A percentile compares a stretch with the other conserved stretches of the same genome.
Evolutionary conservation across 1,140 invertebrate species (phyloP).

Genomic region (Heliconius hermathena): DNA sequence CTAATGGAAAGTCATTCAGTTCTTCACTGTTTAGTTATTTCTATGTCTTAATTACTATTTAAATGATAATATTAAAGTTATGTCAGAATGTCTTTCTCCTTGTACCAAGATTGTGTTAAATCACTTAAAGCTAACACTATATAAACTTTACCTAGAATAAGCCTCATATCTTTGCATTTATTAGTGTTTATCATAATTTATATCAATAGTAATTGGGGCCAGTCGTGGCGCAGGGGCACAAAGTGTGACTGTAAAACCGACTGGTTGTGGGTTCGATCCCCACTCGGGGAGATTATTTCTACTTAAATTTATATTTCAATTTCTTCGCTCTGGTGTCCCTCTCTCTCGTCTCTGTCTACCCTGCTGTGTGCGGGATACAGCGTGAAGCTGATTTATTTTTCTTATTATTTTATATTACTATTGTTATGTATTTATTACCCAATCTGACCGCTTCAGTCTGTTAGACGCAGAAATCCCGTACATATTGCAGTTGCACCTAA

Average conservation of each 20-base stretch:
- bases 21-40: not conserved
- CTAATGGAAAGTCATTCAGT: not conserved
- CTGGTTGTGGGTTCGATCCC: no score
- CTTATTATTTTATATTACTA: conserved; percentile 2
- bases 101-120: not conserved
- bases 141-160: no score
- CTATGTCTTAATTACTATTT: not conserved
- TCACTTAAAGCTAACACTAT: not conserved
- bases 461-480: not conserved
- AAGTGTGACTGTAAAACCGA: no score
- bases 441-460: not conserved
- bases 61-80: not conserved
- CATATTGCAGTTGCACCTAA: conserved; percentile 20
- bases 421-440: not conserved
- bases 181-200: not conserved
- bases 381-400: not conserved
- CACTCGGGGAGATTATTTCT: no score
- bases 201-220: conserved; percentile 7
- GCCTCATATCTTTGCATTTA: not conserved
- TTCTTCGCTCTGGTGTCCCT: no score
- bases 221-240: no score
- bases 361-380: no score
- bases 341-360: no score
- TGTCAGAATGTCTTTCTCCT: no score
- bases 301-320: no score